Conservation (phyloP, 2,113 vertebrate species). For the Centropus bengalensis region DNA sequence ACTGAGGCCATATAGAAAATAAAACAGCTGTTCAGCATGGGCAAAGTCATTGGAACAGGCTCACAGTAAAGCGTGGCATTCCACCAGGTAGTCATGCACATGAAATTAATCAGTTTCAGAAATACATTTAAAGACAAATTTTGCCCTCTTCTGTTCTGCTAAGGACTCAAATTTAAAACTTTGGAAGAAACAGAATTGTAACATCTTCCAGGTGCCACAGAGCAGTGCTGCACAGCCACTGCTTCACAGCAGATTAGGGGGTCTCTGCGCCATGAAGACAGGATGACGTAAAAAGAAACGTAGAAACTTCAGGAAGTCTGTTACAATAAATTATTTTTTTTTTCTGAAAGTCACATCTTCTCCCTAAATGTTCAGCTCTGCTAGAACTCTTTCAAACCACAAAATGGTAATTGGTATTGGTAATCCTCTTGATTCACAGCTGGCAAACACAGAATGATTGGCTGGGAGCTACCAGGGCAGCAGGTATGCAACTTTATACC, state of each 20-base stretch:
- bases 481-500: neutral
- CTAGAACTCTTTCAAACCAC: neutral
- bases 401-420: neutral
- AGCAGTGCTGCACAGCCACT: neutral
- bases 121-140: accelerated
- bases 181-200: neutral
- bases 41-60: neutral
- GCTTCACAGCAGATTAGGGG: neutral
- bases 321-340: neutral
- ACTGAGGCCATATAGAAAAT: neutral
- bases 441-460: neutral
- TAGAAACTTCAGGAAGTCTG: neutral
- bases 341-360: neutral
- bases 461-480: neutral
- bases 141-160: neutral
- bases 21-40: neutral
- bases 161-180: neutral
- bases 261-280: neutral
- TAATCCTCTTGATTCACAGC: neutral
- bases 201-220: neutral
- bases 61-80: neutral
- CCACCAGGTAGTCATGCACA: neutral
- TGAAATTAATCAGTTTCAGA: neutral
- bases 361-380: neutral
- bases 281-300: neutral